Base-by-base conservation (phyloP, 1,140 invertebrate genomes). In the Aplysia californica region DNA sequence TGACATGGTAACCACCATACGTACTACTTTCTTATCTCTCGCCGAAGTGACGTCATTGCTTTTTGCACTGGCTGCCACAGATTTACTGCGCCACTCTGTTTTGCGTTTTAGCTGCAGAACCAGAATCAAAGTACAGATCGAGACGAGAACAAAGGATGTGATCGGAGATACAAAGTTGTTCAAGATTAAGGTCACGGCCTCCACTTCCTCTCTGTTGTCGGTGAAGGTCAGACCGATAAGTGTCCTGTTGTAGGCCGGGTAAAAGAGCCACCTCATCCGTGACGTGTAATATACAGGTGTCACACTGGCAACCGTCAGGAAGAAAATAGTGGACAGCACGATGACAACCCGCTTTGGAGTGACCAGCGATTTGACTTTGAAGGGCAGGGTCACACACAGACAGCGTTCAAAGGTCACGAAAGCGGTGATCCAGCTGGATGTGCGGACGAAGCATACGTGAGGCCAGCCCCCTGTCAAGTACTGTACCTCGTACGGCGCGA, bases 361-460 rank as follows among this genome's bases (percentile, higher is more conserved):
- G 38, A 71, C 38, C 2, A 71, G 35, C 0, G 31, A 18, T 29
- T 71, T 71, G 1, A 55, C 50, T 26, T 71, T 71, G 38, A 71
- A 50, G 1, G 68, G 68, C 1, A 71, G 26, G 0, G 50, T 31
- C 1, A 71, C 31, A 38, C 44, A 56, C 4, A 56, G 31, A 36
- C 44, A 71, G 31, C 68, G 31, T 23, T 71, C 68, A 33, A 41
- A 29, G 1, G 44, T 71, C 1, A 71, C 36, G 50, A 29, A 71
- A 1, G 44, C 3, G 4, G 68, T 58, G 1, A 71, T 55, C 44
- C 68, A 71, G 4, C 26, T 2, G 2, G 68, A 56, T 18, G 31
- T 71, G 3, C 68, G 26, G 21, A 18, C 50, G 31, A 56, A 71
- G 15, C 41, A 56, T 29, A 21, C 10, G 36, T 5, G 26, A 1